phyloP scores from a whole-genome alignment of 2,888 invertebrate genomes.

The Pemphredon lugubris region DNA sequence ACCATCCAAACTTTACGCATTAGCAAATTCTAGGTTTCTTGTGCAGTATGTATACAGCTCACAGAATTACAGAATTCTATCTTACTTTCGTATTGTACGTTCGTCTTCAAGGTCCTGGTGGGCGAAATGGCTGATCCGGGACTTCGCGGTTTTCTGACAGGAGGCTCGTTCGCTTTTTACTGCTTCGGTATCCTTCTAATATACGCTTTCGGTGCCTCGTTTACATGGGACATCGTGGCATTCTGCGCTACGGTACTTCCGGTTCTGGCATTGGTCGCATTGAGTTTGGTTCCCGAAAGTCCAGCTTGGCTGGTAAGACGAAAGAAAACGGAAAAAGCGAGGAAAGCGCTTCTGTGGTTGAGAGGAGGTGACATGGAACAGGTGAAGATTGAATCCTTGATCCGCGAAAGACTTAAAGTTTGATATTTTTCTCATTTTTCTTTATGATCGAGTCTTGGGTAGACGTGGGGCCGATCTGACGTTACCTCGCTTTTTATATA shows the following conservation, averaged over 20 bases:
- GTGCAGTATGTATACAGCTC: too few species aligned
- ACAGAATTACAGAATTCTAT: too few species aligned
- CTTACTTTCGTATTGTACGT: too few species aligned
- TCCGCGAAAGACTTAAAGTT: too few species aligned
- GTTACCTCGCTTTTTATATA: too few species aligned
- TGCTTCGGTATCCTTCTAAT: slow-evolving; percentile 89
- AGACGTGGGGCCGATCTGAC: too few species aligned
- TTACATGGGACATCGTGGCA: slow-evolving; percentile 88
- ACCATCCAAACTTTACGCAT: too few species aligned
- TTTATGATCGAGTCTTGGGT: background rate
- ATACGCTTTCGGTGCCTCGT: slow-evolving; percentile 86
- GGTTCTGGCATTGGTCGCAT: slow-evolving; percentile 83
- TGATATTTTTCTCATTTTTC: background rate
- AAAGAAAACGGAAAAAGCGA: slow-evolving; percentile 83
- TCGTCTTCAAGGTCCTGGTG: slow-evolving; percentile 85
- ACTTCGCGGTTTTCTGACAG: slow-evolving; percentile 86
- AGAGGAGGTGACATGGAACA: slow-evolving; percentile 83
- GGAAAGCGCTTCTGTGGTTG: slow-evolving; percentile 84
- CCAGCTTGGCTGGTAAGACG: slow-evolving; percentile 88
- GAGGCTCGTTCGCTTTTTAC: slow-evolving; percentile 89
- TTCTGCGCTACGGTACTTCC: slow-evolving; percentile 85
- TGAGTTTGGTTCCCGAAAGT: slow-evolving; percentile 87
- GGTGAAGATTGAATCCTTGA: slow-evolving; percentile 64
- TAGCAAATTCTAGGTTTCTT: too few species aligned
- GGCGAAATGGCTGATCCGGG: slow-evolving; percentile 89